Evolutionary conservation across 2,797 vertebrate genomes (phyloP), one percentile per base, ranked within the genome.

Genomic region (Urosaurus nigricauda): DNA sequence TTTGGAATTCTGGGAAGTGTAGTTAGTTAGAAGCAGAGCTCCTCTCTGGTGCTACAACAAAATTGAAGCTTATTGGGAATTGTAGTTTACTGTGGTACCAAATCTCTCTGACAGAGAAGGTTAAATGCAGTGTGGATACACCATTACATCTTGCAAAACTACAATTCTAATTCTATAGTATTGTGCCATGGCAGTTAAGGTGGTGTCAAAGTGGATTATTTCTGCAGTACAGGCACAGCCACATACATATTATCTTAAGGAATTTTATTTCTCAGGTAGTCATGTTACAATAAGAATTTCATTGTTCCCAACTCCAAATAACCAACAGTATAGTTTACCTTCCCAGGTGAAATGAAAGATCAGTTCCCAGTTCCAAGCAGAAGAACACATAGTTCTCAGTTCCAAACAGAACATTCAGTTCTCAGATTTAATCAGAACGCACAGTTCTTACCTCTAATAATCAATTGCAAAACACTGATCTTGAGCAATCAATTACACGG

Each of bases 351-450:
- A 88, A 53, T 26, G 68, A 77, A 88, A 7, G 12, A 74, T 65
- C 40, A 70, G 81, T 77, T 53, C 24, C 71, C 16, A 88, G 47
- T 26, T 56, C 35, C 17, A 58, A 77, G 73, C 37, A 58, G n/a
- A 53, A 43, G 73, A 88, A 88, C 47, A 32, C 60, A 78, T 3
- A 51, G 71, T 83, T 88, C 43, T 9, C 87, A 78, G n/a, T 7
- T 83, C 71, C 51, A 75, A 82, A 24, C 21, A 75, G 37, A 82
- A 88, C 60, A 79, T 21, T 68, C 13, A 79, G 60, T 79, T 84
- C 35, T 37, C 35, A 84, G 63, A 77, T 83, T 47, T 77, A 70
- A 56, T 68, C 63, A 75, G 71, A 63, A 74, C 56, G 70, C 35
- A 19, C 35, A 56, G 63, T 84, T 84, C 13, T 12, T 53, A 51